phyloP scores from a whole-genome alignment of 2,113 vertebrate genomes.

The Pan troglodytes region NHGRI_mPanTro3-v2.1_pri NC_072404.2:88304001-88304500 shows the following conservation, averaged over 20 bases:
- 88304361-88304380: too few species aligned
- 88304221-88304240: neutral
- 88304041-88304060: neutral
- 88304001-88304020: neutral
- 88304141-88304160: neutral
- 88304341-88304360: too few species aligned
- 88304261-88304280: neutral
- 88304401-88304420: too few species aligned
- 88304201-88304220: neutral
- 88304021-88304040: neutral
- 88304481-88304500: rapidly evolving
- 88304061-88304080: neutral
- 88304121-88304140: neutral
- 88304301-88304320: too few species aligned
- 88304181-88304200: neutral
- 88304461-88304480: too few species aligned
- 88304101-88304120: neutral
- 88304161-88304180: neutral
- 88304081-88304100: neutral
- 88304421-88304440: too few species aligned
- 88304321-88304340: too few species aligned
- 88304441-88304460: too few species aligned
- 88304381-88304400: too few species aligned
- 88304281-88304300: neutral
- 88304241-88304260: neutral